These are phyloP conservation scores for Pseudococcus jackbeardsleyi DNA, from an alignment of 2,888 invertebrate species.

Conservation along the genomic window DNA sequence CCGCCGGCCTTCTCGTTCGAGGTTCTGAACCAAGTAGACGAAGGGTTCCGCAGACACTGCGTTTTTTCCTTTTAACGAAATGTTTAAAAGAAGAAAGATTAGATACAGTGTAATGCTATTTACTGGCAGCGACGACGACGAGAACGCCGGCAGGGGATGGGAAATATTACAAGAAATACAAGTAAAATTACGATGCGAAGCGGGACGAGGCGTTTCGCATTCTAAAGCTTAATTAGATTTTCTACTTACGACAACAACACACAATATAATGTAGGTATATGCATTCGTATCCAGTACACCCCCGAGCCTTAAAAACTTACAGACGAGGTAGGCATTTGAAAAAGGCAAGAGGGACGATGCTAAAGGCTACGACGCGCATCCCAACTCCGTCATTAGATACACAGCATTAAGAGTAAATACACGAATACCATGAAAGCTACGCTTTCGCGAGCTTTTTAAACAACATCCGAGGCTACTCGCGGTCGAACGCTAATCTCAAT, in stretches of 20 bases:
- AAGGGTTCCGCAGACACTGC: no score
- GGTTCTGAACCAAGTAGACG: no score
- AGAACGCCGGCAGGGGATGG: no score
- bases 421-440: background rate
- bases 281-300: background rate
- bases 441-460: background rate
- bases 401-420: background rate
- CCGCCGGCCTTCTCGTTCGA: no score
- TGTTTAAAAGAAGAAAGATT: no score
- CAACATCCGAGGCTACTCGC: background rate
- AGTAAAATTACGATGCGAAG: no score
- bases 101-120: no score
- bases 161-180: no score
- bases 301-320: background rate
- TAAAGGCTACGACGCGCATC: background rate
- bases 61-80: no score
- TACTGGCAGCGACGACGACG: no score
- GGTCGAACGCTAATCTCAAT: background rate
- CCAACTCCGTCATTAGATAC: background rate
- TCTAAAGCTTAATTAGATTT: constrained; percentile 30
- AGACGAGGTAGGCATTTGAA: background rate
- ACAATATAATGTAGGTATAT: background rate
- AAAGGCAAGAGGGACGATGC: background rate
- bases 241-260: constrained; percentile 13
- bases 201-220: background rate